phyloP scores from a whole-genome alignment of 2,888 invertebrate genomes.

The Pandemis heparana region DNA sequence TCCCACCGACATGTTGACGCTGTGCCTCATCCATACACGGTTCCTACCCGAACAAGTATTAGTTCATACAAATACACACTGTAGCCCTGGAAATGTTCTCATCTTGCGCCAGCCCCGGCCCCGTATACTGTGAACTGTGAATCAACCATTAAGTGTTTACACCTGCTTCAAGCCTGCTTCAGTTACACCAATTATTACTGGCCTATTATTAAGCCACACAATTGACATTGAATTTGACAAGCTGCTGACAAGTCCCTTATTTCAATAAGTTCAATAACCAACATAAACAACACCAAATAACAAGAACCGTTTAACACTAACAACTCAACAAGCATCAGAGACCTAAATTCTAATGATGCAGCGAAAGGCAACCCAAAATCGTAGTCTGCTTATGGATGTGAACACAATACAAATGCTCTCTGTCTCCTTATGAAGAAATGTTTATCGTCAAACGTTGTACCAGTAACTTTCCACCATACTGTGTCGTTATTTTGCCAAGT shows the following conservation, averaged over 20 bases:
- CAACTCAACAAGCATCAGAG: neutral
- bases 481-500: neutral
- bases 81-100: no score
- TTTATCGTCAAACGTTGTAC: neutral
- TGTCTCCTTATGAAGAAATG: constrained; percentile 4
- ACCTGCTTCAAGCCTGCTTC: no score
- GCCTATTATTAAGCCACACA: neutral
- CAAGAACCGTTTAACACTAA: neutral
- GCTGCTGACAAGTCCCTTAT: neutral
- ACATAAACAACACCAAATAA: neutral
- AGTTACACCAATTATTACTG: no score
- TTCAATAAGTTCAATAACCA: neutral
- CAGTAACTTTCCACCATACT: neutral
- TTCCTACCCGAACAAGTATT: no score
- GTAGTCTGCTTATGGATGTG: neutral
- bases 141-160: no score
- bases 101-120: no score
- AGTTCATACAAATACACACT: no score
- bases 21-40: no score
- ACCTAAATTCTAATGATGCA: neutral
- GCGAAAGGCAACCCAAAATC: neutral
- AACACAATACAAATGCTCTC: neutral
- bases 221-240: neutral
- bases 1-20: no score
- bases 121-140: no score